A percentile compares a stretch with the other conserved stretches of the same genome.
Evolutionary conservation across 2,888 invertebrate genomes (phyloP).

Genomic region (Dusona sp.): DNA sequence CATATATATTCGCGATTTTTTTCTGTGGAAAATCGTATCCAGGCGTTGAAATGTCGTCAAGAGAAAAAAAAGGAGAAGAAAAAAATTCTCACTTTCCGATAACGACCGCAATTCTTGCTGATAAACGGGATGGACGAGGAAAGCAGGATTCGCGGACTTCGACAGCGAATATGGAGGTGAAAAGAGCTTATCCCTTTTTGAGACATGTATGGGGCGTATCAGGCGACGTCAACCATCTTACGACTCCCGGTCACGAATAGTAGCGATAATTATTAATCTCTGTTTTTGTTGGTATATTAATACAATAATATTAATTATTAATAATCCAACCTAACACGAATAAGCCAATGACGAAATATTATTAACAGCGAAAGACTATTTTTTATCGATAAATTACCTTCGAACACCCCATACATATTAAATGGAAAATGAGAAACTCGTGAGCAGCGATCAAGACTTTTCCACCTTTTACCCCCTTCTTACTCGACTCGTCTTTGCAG

Average conservation of each 20-base stretch:
- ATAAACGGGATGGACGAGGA: slow-evolving; percentile 78
- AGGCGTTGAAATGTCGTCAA: slow-evolving; percentile 52
- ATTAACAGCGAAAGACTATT: not conserved
- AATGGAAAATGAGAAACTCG: slow-evolving; percentile 26
- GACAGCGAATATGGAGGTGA: slow-evolving; percentile 29
- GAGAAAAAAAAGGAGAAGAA: not conserved
- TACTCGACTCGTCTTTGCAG: slow-evolving; percentile 65
- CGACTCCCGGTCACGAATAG: not conserved
- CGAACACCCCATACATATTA: slow-evolving; percentile 5
- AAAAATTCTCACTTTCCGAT: slow-evolving; percentile 76
- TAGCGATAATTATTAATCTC: not conserved
- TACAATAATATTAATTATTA: not conserved
- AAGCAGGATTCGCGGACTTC: slow-evolving; percentile 49
- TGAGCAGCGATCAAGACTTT: slow-evolving; percentile 55
- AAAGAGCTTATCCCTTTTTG: slow-evolving; percentile 45
- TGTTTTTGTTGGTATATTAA: not conserved
- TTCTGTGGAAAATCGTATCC: slow-evolving; percentile 42
- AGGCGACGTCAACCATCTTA: not conserved
- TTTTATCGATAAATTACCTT: no score
- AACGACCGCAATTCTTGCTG: slow-evolving; percentile 80
- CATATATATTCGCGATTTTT: slow-evolving; percentile 31
- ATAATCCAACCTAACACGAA: not conserved
- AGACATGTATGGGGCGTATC: slow-evolving; percentile 3
- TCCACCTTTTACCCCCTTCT: slow-evolving; percentile 6
- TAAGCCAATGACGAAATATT: not conserved